Evolutionary conservation across 1,140 invertebrate species (phyloP).

Genomic region (Brachystomella parvula): DNA sequence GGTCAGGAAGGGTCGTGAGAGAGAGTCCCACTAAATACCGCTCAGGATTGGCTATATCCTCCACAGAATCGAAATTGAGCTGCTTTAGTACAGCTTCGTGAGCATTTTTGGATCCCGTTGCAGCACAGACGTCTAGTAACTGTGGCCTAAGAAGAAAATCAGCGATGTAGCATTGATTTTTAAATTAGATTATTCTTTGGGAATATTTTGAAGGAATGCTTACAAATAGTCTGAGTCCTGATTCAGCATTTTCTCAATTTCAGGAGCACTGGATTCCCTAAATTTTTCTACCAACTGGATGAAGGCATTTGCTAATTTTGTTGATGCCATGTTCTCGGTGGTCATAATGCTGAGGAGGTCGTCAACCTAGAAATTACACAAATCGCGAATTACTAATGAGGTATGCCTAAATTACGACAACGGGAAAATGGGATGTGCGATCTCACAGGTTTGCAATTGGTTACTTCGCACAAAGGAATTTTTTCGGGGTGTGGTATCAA

Average conservation of each 20-base stretch:
- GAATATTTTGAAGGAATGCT: constrained; percentile 11
- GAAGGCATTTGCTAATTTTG: constrained; percentile 55
- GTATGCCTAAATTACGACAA: constrained; percentile 8
- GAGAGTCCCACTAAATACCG: constrained; percentile 65
- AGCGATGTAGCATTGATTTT: not conserved
- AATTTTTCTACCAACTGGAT: constrained; percentile 54
- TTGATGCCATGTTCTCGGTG: constrained; percentile 52
- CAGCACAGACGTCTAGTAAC: constrained; percentile 60
- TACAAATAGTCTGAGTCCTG: constrained; percentile 25
- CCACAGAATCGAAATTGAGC: constrained; percentile 52
- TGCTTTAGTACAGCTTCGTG: constrained; percentile 60
- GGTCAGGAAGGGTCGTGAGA: constrained; percentile 52
- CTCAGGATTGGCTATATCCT: constrained; percentile 54
- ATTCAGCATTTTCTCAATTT: constrained; percentile 55
- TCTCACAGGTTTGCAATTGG: constrained; percentile 47
- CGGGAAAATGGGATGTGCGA: not conserved
- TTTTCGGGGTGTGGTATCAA: constrained; percentile 38
- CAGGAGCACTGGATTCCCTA: constrained; percentile 50
- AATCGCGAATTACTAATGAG: too few relatives aligned
- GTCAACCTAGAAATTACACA: constrained; percentile 39
- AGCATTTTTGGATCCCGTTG: constrained; percentile 55
- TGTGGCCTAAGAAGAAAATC: constrained; percentile 48
- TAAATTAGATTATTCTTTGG: not conserved
- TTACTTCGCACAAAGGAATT: constrained; percentile 43
- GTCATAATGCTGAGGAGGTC: constrained; percentile 43